Evolutionary conservation across 2,113 vertebrate genomes (phyloP).

Genomic region (Notiomystis cincta): DNA sequence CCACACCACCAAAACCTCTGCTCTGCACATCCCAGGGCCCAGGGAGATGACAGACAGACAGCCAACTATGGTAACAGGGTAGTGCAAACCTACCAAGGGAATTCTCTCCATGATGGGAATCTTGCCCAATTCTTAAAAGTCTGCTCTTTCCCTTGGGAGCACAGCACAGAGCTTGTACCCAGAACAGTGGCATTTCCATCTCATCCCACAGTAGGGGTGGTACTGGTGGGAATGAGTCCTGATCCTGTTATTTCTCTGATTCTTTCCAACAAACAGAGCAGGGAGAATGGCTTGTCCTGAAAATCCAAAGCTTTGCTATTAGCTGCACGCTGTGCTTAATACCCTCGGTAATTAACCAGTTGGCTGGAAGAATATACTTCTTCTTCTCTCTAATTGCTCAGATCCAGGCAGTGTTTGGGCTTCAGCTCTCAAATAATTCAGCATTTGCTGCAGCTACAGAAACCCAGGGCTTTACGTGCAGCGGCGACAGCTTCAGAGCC

Average conservation of each 20-base stretch:
- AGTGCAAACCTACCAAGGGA: not conserved
- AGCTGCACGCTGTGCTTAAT: not conserved
- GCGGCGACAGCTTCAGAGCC: not conserved
- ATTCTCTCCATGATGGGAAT: not conserved
- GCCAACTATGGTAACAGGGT: not conserved
- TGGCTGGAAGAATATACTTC: not conserved
- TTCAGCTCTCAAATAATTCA: not conserved
- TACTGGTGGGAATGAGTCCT: rapidly evolving
- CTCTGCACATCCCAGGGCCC: not conserved
- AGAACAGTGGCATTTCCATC: not conserved
- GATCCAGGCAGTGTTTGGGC: not conserved
- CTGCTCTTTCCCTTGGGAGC: not conserved
- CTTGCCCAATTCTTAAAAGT: not conserved
- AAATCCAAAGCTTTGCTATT: not conserved
- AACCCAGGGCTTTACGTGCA: not conserved
- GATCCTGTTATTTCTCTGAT: not conserved
- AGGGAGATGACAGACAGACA: not conserved
- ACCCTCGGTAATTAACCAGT: not conserved
- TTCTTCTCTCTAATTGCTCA: not conserved
- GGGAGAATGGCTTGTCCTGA: not conserved
- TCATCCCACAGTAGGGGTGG: not conserved
- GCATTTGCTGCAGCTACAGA: not conserved
- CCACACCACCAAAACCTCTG: not conserved
- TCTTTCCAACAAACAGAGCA: not conserved
- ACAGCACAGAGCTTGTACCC: not conserved